phyloP scores from a whole-genome alignment of 2,113 vertebrate species.

The Boulengeromyrus knoepffleri region DNA sequence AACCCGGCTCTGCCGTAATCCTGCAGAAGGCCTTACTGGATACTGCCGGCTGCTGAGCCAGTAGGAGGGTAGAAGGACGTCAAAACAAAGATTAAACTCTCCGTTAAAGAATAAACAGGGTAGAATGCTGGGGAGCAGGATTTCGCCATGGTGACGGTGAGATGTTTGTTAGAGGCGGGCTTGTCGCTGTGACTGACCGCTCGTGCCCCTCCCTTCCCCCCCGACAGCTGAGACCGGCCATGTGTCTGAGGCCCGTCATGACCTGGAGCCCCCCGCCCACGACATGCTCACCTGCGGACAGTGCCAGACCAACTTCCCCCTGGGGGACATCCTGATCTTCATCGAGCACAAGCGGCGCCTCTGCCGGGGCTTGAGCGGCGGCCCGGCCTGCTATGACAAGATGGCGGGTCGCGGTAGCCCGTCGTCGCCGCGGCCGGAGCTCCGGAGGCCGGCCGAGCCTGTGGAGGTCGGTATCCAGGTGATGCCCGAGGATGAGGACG shows the following conservation, averaged over 20 bases:
- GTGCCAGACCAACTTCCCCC: slow-evolving; percentile 98
- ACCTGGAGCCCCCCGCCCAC: slow-evolving; percentile 64
- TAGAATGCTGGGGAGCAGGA: neutral
- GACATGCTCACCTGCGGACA: slow-evolving; percentile 97
- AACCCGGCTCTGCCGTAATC: neutral
- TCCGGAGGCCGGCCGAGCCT: slow-evolving; percentile 80
- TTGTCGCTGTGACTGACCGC: neutral
- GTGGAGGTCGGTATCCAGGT: slow-evolving; percentile 98
- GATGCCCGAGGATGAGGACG: slow-evolving; percentile 73
- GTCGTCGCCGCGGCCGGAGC: slow-evolving; percentile 70
- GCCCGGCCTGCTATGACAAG: slow-evolving; percentile 76
- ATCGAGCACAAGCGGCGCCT: slow-evolving; percentile 97
- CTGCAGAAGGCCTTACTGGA: neutral
- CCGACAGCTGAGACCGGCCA: slow-evolving; percentile 80
- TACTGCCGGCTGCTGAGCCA: neutral
- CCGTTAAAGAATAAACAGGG: neutral
- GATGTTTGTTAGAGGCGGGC: neutral
- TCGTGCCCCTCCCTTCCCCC: slow-evolving; percentile 34
- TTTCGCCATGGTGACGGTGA: slow-evolving; percentile 5
- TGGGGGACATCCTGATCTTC: slow-evolving; percentile 97
- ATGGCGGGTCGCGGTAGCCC: slow-evolving; percentile 75
- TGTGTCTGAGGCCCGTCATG: slow-evolving; percentile 74
- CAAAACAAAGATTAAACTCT: neutral
- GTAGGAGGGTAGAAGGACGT: neutral
- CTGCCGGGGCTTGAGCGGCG: slow-evolving; percentile 69